Base-by-base conservation (phyloP, 64 coral and sea anemone species). In the Montipora cactus region DNA sequence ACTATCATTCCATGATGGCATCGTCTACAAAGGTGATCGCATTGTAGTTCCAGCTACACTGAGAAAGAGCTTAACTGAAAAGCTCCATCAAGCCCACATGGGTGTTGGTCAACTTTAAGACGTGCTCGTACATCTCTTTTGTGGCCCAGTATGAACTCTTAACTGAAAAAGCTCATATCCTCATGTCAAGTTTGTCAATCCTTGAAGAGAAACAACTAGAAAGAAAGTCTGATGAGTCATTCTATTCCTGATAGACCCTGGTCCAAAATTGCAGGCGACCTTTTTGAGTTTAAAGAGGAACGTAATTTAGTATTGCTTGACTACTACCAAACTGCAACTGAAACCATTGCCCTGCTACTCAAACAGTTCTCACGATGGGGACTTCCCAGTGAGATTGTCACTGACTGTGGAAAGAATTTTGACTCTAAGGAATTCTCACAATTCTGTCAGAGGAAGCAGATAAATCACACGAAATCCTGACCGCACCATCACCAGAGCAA, bases 371-470 rank as follows among this genome's bases (percentile, higher is more conserved):
- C 53, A 57, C 53, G 53, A 57, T 57, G 53, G 53, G 53, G 53
- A 57, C 53, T 57, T 57, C 53, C 53, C 53, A 11, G 11, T 57
- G 78, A 80, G 13, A 66, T 90, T 45, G 67, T 91, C 37, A 72
- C 59, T 23, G 89, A 91, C 89, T 52, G 18, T 48, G 62, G 77
- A 51, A 91, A 21, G 62, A 81, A 81, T 82, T 91, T 70, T 44
- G 79, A 82, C 23, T 91, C 89, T 70, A n/a, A 51, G 12, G 89
- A 91, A 91, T 81, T 91, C 89, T 74, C 44, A 51, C 59, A 71
- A 55, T 81, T 91, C 78, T 81, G 79, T 72, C 28, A 81, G 44
- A 46, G 59, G 47, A 79, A 73, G 78, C 19, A 91, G 20, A 91
- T 91, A 59, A 69, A 91, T 1, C 89, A 91, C 89, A 57, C 53